phyloP scores from a whole-genome alignment of 2,888 invertebrate species.

The Sminthurinus aureus region DNA sequence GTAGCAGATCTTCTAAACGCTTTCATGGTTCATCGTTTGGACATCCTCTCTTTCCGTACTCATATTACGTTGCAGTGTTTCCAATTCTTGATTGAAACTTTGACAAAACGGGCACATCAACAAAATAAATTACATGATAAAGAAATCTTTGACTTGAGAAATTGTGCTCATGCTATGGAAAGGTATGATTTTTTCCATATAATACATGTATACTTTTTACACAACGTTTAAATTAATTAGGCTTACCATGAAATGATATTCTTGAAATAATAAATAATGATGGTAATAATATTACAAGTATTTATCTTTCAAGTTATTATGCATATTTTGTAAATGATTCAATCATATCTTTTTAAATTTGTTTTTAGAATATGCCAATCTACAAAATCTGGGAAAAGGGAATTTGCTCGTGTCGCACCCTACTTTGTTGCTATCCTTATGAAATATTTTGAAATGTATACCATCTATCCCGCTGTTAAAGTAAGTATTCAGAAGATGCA shows the following conservation, averaged over 20 bases:
- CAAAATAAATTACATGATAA: constrained; percentile 54
- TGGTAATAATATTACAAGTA: no score
- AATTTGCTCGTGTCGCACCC: constrained; percentile 64
- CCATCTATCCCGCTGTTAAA: constrained; percentile 65
- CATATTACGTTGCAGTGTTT: constrained; percentile 58
- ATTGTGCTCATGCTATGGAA: constrained; percentile 56
- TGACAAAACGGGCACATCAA: constrained; percentile 53
- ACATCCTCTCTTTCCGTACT: constrained; percentile 56
- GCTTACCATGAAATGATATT: no score
- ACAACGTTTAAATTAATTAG: no score
- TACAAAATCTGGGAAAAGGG: constrained; percentile 60
- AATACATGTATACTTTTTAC: no score
- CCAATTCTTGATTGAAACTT: constrained; percentile 51
- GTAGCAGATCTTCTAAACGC: constrained; percentile 54
- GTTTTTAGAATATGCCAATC: constrained; percentile 57
- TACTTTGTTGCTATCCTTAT: constrained; percentile 66
- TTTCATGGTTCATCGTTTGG: constrained; percentile 52
- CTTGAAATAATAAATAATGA: no score
- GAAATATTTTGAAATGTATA: constrained; percentile 64
- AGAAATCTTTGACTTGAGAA: constrained; percentile 56
- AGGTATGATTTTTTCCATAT: constrained; percentile 51
- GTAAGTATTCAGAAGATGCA: constrained; percentile 60
- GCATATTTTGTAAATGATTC: not conserved
- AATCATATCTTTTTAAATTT: not conserved
- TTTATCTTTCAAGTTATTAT: not conserved